phyloP scores from a whole-genome alignment of 64 coral and sea anemone species.

The Stichodactyla mertensii region DNA sequence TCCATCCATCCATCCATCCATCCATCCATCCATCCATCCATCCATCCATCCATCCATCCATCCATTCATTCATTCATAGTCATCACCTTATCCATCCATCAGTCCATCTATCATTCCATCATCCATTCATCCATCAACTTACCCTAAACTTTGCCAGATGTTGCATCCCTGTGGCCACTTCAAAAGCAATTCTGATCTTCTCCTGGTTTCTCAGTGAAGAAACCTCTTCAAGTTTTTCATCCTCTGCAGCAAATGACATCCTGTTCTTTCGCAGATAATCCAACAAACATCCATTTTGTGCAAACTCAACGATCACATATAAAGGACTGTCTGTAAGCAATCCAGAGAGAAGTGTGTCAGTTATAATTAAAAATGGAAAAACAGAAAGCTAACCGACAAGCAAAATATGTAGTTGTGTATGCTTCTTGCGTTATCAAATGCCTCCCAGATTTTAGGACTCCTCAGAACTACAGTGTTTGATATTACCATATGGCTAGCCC shows the following conservation, averaged over 20 bases:
- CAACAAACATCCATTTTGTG: conserved; percentile 30
- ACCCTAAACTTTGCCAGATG: conserved; percentile 56
- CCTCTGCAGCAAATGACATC: not conserved
- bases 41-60: conserved; percentile 1
- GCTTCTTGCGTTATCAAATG: too few species aligned
- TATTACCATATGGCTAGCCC: too few species aligned
- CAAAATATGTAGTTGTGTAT: too few species aligned
- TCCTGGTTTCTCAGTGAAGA: not conserved
- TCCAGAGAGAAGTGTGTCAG: not conserved
- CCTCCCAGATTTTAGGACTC: too few species aligned
- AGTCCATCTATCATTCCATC: not conserved
- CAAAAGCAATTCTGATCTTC: conserved; percentile 18
- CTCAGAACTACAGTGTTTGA: too few species aligned
- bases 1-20: not conserved
- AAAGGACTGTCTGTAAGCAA: not conserved
- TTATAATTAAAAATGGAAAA: not conserved
- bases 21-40: not conserved
- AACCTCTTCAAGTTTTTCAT: conserved; percentile 25
- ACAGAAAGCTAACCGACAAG: too few species aligned
- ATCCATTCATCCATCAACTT: not conserved
- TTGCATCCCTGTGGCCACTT: conserved; percentile 47
- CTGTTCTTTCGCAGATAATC: conserved; percentile 3
- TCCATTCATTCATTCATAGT: not conserved
- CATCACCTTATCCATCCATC: too few species aligned
- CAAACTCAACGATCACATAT: conserved; percentile 24